Evolutionary conservation across 2,113 vertebrate genomes (phyloP), one percentile per base, ranked within the genome.

Genomic region (Pyrgilauda ruficollis): DNA sequence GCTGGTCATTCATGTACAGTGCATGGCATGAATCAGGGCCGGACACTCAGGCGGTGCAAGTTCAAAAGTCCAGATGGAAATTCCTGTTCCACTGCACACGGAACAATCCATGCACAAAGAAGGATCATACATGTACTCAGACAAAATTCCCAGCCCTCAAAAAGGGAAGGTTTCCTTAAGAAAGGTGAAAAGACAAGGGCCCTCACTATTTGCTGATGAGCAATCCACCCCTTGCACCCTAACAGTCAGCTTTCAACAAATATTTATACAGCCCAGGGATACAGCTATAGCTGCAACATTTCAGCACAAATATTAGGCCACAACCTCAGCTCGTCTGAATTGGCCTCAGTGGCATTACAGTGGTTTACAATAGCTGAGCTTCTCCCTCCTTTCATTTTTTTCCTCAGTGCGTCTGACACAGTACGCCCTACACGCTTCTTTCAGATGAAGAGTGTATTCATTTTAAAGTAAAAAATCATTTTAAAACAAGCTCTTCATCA

Each of bases 1-100:
- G 70, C 74, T 95, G 93, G 95, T 92, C 89, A 95, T 96, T 97
- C 97, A 95, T 92, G 94, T 89, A 67, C 87, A 96, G 94, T 90
- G 30, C 70, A 55, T 92, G 85, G 92, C 93, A 73, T 66, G 89
- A 93, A 89, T 90, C 90, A 94, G 89, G 26, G 52, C 28, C 3
- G 90, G 87, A 93, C 93, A 78, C 73, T 90, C 64, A 62, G 89
- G 69, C 2, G 86, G 62, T 55, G 50, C 86, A 93, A 96, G 93
- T 96, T 96, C 91, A 93, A 85, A 94, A 93, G 72, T 89, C 88
- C 90, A 90, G 59, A 89, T 76, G 81, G 91, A 93, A 85, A 79
- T 83, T 30, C 67, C 80, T 80, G 62, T 90, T 63, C 70, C 52
- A 24, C 63, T 62, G 55, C 52, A 24, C 50, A 26, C 2, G 7